phyloP scores from a whole-genome alignment of 1,140 invertebrate species.

The Psix sp. region DNA sequence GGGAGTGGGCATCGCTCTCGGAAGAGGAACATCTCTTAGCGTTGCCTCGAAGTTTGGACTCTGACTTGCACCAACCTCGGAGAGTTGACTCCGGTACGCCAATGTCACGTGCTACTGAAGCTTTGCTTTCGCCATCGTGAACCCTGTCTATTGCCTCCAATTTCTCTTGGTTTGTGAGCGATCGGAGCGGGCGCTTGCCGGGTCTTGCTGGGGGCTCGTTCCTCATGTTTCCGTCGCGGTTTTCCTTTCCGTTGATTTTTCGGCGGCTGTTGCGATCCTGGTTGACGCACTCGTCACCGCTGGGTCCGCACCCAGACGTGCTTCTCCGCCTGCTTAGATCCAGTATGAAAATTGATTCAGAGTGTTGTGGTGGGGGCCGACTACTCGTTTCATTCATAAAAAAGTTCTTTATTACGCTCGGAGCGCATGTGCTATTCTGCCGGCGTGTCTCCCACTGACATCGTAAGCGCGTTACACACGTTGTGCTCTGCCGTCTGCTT shows the following conservation, averaged over 20 bases:
- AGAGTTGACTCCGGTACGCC: slow-evolving; percentile 89
- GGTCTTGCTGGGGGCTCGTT: slow-evolving; percentile 63
- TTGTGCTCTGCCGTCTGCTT: slow-evolving; percentile 10
- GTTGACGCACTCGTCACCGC: slow-evolving; percentile 6
- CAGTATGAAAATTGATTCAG: slow-evolving; percentile 29
- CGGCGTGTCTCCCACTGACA: slow-evolving; percentile 42
- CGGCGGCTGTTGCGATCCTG: background rate
- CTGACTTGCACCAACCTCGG: slow-evolving; percentile 90
- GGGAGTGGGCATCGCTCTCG: slow-evolving; percentile 44
- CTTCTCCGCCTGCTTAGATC: slow-evolving; percentile 27
- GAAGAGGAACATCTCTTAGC: slow-evolving; percentile 48
- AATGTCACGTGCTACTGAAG: slow-evolving; percentile 87
- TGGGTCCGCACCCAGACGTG: slow-evolving; percentile 26
- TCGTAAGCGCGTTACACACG: slow-evolving; percentile 65
- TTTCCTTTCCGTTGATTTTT: slow-evolving; percentile 42
- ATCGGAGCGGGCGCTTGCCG: slow-evolving; percentile 84
- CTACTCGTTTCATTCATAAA: slow-evolving; percentile 77
- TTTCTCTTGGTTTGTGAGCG: slow-evolving; percentile 85
- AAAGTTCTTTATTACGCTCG: slow-evolving; percentile 77
- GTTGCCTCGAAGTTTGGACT: slow-evolving; percentile 82
- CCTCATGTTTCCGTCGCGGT: slow-evolving; percentile 51
- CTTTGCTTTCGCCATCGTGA: slow-evolving; percentile 88
- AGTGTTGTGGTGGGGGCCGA: slow-evolving; percentile 47
- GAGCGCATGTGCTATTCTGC: slow-evolving; percentile 75
- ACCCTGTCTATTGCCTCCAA: slow-evolving; percentile 87